Conservation (phyloP, 1,140 invertebrate genomes). For the Batillaria attramentaria region DNA sequence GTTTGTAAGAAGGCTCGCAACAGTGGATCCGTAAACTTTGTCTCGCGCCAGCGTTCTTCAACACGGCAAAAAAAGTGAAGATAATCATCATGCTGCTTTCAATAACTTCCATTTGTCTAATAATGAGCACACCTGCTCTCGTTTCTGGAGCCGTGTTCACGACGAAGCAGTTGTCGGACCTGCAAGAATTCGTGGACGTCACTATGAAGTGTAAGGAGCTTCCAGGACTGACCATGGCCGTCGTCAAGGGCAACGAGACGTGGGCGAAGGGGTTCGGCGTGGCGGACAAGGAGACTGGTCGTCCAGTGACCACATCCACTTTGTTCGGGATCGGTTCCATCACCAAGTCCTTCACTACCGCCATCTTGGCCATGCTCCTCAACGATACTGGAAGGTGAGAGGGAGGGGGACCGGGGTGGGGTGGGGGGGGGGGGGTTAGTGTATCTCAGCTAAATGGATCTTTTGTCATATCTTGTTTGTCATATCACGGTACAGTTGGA, state of each 20-base stretch:
- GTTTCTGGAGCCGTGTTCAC: constrained; percentile 17
- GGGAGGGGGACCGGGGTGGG: no score
- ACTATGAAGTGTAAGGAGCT: constrained; percentile 18
- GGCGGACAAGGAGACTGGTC: constrained; percentile 26
- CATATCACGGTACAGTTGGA: no score
- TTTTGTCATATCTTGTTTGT: no score
- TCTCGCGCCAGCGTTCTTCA: no score
- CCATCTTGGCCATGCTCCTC: constrained; percentile 39
- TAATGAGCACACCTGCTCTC: not conserved
- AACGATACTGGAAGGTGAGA: constrained; percentile 27
- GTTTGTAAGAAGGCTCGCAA: no score
- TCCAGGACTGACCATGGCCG: constrained; percentile 43
- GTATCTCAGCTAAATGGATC: no score
- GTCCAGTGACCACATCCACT: constrained; percentile 29
- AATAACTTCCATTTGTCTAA: no score
- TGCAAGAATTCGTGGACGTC: not conserved
- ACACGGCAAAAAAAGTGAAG: no score
- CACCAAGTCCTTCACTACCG: constrained; percentile 42
- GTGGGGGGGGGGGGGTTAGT: no score
- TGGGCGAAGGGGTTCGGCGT: constrained; percentile 42
- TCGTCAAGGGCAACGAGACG: constrained; percentile 43
- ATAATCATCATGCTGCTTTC: no score
- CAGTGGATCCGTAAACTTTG: no score
- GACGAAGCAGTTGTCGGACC: not conserved
- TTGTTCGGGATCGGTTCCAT: constrained; percentile 46